phyloP scores from a whole-genome alignment of 2,888 invertebrate genomes.

The Aphidius colemani region DNA sequence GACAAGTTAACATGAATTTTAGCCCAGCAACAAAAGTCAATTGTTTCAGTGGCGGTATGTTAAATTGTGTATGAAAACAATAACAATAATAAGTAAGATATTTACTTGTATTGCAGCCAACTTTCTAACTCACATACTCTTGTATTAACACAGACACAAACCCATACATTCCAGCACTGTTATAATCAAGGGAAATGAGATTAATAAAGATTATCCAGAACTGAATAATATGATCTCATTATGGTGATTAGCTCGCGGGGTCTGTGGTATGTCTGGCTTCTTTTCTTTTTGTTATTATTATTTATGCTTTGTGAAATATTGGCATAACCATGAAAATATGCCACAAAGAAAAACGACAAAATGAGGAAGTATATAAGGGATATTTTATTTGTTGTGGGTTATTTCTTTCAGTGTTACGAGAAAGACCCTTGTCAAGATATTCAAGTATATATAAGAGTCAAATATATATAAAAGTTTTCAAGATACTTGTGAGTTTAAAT shows the following conservation, averaged over 20 bases:
- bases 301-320: constrained; percentile 1
- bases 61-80: constrained; percentile 2
- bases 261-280: constrained; percentile 57
- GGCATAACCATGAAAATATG: too few relatives aligned
- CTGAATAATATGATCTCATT: constrained; percentile 58
- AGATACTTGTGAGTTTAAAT: too few relatives aligned
- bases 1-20: too few relatives aligned
- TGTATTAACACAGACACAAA: too few relatives aligned
- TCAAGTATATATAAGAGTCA: too few relatives aligned
- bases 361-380: constrained; percentile 38
- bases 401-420: not conserved
- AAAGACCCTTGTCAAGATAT: constrained; percentile 11
- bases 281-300: constrained; percentile 37
- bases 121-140: not conserved
- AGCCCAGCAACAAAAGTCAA: too few relatives aligned
- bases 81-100: not conserved
- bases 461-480: too few relatives aligned
- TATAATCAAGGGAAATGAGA: constrained; percentile 47
- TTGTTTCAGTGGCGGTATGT: not conserved
- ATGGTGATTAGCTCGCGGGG: constrained; percentile 55
- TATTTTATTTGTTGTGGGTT: not conserved
- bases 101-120: too few relatives aligned
- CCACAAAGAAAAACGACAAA: constrained; percentile 17
- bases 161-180: constrained; percentile 27
- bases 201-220: constrained; percentile 58